phyloP scores from a whole-genome alignment of 30 jellyfish, hydroid and myxozoan species.

The Pelagia noctiluca region DNA sequence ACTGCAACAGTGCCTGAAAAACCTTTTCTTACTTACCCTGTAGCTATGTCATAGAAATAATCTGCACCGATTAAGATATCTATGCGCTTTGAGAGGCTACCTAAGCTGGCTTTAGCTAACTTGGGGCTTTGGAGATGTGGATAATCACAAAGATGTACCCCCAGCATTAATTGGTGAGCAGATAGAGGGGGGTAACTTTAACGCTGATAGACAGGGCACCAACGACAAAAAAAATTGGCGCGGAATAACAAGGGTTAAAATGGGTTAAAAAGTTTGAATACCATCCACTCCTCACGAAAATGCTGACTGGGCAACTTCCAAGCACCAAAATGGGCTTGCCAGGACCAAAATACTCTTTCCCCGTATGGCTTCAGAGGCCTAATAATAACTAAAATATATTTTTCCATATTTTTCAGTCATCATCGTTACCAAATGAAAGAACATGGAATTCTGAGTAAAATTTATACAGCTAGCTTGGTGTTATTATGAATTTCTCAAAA shows the following conservation, averaged over 20 bases:
- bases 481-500: background rate
- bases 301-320: slow-evolving; percentile 8
- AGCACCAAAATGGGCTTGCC: slow-evolving; percentile 27
- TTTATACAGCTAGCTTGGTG: background rate
- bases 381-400: background rate
- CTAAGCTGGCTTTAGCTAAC: no score
- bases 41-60: no score
- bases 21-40: no score
- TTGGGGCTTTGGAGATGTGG: no score
- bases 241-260: background rate
- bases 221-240: slow-evolving; percentile 4
- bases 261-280: slow-evolving; percentile 11
- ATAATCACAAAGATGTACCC: no score
- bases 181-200: no score
- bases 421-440: slow-evolving; percentile 17
- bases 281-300: slow-evolving; percentile 14
- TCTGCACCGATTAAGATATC: no score
- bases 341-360: slow-evolving; percentile 4
- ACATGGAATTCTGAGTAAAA: slow-evolving; percentile 17
- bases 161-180: no score
- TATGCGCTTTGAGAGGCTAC: no score
- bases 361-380: slow-evolving; percentile 19
- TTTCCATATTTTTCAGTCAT: background rate
- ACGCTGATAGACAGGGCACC: slow-evolving; percentile 20
- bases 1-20: no score